Conservation (phyloP, 2,113 vertebrate genomes). For the Panurus biarmicus region DNA sequence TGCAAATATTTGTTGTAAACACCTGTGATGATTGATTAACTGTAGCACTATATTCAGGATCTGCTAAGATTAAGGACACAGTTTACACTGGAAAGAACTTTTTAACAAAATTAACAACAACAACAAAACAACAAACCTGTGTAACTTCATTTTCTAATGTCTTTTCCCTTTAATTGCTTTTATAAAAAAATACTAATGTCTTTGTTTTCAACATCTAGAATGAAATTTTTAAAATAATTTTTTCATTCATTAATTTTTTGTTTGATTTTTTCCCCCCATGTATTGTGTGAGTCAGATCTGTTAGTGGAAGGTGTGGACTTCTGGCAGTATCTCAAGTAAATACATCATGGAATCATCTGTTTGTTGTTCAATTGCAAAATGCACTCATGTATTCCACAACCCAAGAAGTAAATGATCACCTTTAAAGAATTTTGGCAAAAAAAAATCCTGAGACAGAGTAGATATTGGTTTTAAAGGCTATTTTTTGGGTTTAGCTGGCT, state of each 20-base stretch:
- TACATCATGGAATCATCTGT: background rate
- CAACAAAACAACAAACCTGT: background rate
- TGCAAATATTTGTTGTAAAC: background rate
- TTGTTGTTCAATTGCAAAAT: background rate
- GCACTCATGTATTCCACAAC: background rate
- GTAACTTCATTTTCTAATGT: background rate
- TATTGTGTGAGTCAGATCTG: background rate
- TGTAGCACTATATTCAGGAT: background rate
- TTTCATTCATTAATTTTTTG: background rate
- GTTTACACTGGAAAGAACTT: background rate
- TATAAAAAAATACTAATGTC: background rate
- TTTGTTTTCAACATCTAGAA: background rate
- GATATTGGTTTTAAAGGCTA: background rate
- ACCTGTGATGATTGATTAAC: background rate
- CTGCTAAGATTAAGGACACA: background rate
- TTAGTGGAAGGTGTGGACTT: background rate
- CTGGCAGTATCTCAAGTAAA: background rate
- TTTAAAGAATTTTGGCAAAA: background rate
- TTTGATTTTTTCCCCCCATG: background rate
- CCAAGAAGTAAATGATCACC: background rate
- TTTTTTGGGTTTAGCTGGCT: background rate
- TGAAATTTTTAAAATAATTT: background rate
- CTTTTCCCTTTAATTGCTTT: background rate
- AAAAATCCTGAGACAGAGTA: background rate
- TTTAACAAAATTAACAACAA: background rate